phyloP scores from a whole-genome alignment of 2,888 invertebrate species.

The Nomada lathburiana region DNA sequence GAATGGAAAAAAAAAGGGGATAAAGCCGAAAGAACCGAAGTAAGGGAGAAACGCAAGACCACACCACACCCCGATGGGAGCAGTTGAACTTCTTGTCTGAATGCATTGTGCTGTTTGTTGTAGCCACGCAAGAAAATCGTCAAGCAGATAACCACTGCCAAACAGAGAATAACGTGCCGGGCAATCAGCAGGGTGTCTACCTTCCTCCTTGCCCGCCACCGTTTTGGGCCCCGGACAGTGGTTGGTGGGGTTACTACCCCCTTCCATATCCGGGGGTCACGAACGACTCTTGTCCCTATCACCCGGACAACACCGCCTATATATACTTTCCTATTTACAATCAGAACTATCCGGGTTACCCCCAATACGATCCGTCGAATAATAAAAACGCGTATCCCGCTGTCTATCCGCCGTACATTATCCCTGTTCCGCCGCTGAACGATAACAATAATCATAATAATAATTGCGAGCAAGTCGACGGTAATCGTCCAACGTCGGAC shows the following conservation, averaged over 20 bases:
- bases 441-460: background rate
- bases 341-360: constrained; percentile 45
- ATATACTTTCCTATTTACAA: constrained; percentile 70
- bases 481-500: background rate
- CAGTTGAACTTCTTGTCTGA: constrained; percentile 75
- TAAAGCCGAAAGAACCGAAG: background rate
- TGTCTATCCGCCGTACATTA: constrained; percentile 37
- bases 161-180: constrained; percentile 79
- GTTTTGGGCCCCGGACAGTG: constrained; percentile 72
- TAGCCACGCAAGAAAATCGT: constrained; percentile 82
- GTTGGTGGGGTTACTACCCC: constrained; percentile 76
- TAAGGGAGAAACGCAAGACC: constrained; percentile 37
- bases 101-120: constrained; percentile 83
- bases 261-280: constrained; percentile 57
- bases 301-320: constrained; percentile 63
- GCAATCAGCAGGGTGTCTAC: constrained; percentile 80
- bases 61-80: constrained; percentile 45
- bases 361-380: constrained; percentile 11
- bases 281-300: constrained; percentile 60
- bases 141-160: constrained; percentile 80
- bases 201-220: constrained; percentile 75
- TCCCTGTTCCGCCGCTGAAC: constrained; percentile 13
- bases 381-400: constrained; percentile 18
- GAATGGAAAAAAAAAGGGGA: too few species aligned
- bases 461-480: background rate